Evolutionary conservation across 2,888 invertebrate genomes (phyloP).

Genomic region (Drosophila melanosoma): DNA sequence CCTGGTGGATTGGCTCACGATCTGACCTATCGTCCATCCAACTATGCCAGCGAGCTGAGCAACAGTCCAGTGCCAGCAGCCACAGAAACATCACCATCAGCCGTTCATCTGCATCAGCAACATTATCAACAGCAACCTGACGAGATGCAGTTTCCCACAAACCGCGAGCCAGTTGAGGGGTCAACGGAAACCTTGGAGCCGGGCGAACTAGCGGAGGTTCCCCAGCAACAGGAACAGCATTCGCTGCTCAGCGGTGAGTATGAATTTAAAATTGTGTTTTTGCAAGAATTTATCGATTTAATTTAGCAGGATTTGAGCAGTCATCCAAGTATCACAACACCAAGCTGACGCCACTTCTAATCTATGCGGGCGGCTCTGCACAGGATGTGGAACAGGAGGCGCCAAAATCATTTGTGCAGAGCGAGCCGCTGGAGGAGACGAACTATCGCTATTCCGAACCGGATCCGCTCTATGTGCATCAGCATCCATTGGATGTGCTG

Average conservation of each 20-base stretch:
- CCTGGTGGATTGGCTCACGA: conserved; percentile 30
- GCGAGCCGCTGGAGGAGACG: conserved; percentile 80
- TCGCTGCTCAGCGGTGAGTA: conserved; percentile 3
- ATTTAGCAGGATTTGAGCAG: conserved; percentile 36
- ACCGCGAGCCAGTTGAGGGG: conserved; percentile 23
- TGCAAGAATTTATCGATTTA: background rate
- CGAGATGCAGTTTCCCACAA: conserved; percentile 42
- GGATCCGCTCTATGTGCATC: conserved; percentile 85
- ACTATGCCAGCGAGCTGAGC: conserved; percentile 21
- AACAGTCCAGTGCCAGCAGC: conserved; percentile 2
- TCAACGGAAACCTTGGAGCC: conserved; percentile 57
- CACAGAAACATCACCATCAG: conserved; percentile 3
- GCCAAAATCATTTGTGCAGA: conserved; percentile 77
- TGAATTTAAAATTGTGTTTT: background rate
- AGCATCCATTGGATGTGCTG: conserved; percentile 61
- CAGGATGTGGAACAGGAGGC: conserved; percentile 31
- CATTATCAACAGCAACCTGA: background rate
- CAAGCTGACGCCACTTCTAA: conserved; percentile 72
- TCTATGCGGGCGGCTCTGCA: conserved; percentile 60
- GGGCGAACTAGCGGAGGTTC: conserved; percentile 35
- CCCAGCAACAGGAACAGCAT: conserved; percentile 53
- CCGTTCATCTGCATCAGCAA: conserved; percentile 5
- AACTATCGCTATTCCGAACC: conserved; percentile 85
- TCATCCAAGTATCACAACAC: conserved; percentile 44
- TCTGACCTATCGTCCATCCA: conserved; percentile 31